Evolutionary conservation across 1,140 invertebrate species (phyloP), one percentile per base, ranked within the genome.

Genomic region (Megalonaias nervosa): DNA sequence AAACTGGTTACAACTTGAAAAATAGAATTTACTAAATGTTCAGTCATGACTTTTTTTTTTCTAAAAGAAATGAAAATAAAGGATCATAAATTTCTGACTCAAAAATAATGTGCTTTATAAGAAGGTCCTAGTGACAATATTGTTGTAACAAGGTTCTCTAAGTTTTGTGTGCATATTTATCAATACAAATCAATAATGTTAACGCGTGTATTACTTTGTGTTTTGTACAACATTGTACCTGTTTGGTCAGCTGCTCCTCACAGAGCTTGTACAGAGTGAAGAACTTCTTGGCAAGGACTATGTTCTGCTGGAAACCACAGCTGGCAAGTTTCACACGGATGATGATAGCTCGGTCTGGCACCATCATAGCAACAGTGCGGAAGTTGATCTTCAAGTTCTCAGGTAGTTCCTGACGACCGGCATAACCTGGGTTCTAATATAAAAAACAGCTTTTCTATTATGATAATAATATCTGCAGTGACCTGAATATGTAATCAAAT

Each of bases 301-400:
- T 97, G 88, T 99, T 99, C 90, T 99, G 97, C 26, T 98, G 91
- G 91, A 99, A 99, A 67, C 98, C 97, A 91, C 97, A 99, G 77
- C 96, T 97, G 21, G 97, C 97, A 64, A 99, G 91, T 92, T 99
- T 99, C 0, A 99, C 97, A 81, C 97, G 92, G 81, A 99, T 99
- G 85, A 99, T 99, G 82, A 99, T 99, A 91, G 97, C 97, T 80
- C 98, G 92, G 89, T 99, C 98, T 0, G 98, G 97, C 21, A 99
- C 97, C 97, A 99, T 99, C 98, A 99, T 99, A 26, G 98, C 97
- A 9, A 99, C 97, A 0, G 97, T 98, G 69, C 98, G 93, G 91
- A 99, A 99, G 90, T 98, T 97, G 83, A 99, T 97, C 92, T 99
- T 99, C 79, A 99, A 92, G 91, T 99, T 99, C 91, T 99, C 98